A percentile compares a stretch with the other conserved stretches of the same genome.
phyloP scores from a whole-genome alignment of 1,140 invertebrate genomes.

The Philotrypesis tridentata region DNA sequence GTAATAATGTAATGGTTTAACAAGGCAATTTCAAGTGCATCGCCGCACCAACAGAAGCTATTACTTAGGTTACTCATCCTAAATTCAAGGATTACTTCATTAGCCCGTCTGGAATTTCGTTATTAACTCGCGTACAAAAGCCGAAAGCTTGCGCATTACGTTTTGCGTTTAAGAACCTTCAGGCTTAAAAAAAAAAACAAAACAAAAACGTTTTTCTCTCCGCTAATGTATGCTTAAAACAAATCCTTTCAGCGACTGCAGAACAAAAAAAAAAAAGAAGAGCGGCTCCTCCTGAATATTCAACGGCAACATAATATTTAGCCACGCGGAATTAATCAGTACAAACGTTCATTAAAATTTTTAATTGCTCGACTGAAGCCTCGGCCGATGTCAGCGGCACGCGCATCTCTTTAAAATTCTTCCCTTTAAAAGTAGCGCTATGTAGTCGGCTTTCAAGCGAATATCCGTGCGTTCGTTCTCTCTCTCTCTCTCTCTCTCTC shows the following conservation, averaged over 20 bases:
- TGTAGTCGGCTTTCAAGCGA: background rate
- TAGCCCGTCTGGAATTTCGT: too few species aligned
- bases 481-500: background rate
- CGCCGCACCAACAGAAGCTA: too few species aligned
- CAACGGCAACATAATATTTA: background rate
- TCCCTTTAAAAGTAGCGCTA: background rate
- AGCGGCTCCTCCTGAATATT: constrained; percentile 18
- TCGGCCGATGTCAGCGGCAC: constrained; percentile 12
- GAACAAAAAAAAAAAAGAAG: background rate
- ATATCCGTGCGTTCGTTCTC: background rate
- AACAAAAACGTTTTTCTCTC: too few species aligned
- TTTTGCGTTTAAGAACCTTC: too few species aligned
- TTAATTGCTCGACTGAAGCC: constrained; percentile 31
- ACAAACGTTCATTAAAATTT: constrained; percentile 45
- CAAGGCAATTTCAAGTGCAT: too few species aligned
- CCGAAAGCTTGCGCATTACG: too few species aligned
- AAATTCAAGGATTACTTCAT: too few species aligned
- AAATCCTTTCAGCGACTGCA: background rate
- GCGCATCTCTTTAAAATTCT: constrained; percentile 19
- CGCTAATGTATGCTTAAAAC: too few species aligned
- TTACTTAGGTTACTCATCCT: too few species aligned
- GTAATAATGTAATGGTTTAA: too few species aligned
- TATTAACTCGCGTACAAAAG: too few species aligned
- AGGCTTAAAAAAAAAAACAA: too few species aligned
- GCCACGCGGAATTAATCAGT: background rate